Conservation (phyloP, 2,113 vertebrate species). For the Prolemur simus region DNA sequence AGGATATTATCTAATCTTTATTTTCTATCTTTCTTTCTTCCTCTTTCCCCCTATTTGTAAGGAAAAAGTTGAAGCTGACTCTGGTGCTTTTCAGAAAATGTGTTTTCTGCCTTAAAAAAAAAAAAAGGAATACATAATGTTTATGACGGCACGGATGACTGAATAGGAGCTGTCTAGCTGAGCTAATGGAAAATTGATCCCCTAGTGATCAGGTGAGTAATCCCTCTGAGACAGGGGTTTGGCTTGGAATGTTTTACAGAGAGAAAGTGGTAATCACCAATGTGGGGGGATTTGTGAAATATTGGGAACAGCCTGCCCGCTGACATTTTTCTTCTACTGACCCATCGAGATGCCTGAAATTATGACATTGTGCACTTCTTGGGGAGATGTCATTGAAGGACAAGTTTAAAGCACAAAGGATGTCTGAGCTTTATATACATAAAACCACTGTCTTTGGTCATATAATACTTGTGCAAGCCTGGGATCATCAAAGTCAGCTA, state of each 20-base stretch:
- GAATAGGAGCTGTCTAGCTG: not conserved
- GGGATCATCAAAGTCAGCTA: not conserved
- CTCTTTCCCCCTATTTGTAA: not conserved
- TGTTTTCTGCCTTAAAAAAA: not conserved
- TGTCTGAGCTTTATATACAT: not conserved
- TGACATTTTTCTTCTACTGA: slow-evolving; percentile 2
- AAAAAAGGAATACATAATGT: not conserved
- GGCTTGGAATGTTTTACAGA: slow-evolving; percentile 43
- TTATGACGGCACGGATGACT: not conserved
- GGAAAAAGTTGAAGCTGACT: not conserved
- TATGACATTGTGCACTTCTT: not conserved
- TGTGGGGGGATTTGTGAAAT: slow-evolving; percentile 49
- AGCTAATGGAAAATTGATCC: slow-evolving; percentile 65
- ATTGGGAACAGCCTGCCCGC: not conserved
- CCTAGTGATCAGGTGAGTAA: not conserved
- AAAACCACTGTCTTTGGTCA: not conserved
- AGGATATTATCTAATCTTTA: not conserved
- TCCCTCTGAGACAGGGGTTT: not conserved
- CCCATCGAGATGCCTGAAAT: not conserved
- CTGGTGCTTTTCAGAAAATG: slow-evolving; percentile 19
- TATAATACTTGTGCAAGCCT: rapidly evolving
- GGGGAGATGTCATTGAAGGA: not conserved
- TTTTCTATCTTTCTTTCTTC: not conserved
- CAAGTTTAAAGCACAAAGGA: not conserved
- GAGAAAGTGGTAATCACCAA: not conserved